A percentile compares a stretch with the other conserved stretches of the same genome.
Conservation (phyloP, 1,140 invertebrate genomes). For the Brachionus asplanchnoidis region DNA sequence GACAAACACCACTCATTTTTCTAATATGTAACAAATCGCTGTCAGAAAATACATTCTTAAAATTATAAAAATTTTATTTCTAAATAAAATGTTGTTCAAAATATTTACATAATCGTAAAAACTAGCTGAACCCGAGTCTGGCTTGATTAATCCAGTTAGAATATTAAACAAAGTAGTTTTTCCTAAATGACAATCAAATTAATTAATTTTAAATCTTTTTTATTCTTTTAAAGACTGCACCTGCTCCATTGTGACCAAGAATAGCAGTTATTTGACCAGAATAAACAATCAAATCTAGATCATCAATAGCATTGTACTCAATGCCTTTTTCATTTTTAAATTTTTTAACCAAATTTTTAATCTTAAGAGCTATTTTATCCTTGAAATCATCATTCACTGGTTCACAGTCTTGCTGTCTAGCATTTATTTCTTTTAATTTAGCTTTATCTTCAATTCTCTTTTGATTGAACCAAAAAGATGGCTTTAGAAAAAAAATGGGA, state of each 20-base stretch:
- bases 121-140: neutral
- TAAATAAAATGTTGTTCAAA: too few species aligned
- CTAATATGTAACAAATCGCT: conserved; percentile 68
- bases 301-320: conserved; percentile 24
- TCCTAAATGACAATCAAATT: conserved; percentile 58
- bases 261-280: conserved; percentile 73
- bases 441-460: conserved; percentile 49
- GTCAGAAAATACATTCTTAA: conserved; percentile 62
- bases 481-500: neutral
- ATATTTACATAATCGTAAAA: neutral
- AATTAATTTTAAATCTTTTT: neutral
- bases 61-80: neutral
- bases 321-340: conserved; percentile 41
- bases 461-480: conserved; percentile 47
- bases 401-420: neutral
- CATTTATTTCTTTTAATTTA: neutral
- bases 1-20: conserved; percentile 62
- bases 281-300: conserved; percentile 45
- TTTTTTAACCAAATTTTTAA: conserved; percentile 14
- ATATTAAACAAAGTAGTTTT: conserved; percentile 62
- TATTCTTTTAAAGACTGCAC: neutral
- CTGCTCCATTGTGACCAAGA: conserved; percentile 74
- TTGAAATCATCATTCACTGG: neutral
- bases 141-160: conserved; percentile 63
- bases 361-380: neutral